Percentiles rank a stretch among this genome's conserved stretches.
Conservation (phyloP, 2,797 vertebrate genomes). For the Mormyrus proboscirostris region DNA sequence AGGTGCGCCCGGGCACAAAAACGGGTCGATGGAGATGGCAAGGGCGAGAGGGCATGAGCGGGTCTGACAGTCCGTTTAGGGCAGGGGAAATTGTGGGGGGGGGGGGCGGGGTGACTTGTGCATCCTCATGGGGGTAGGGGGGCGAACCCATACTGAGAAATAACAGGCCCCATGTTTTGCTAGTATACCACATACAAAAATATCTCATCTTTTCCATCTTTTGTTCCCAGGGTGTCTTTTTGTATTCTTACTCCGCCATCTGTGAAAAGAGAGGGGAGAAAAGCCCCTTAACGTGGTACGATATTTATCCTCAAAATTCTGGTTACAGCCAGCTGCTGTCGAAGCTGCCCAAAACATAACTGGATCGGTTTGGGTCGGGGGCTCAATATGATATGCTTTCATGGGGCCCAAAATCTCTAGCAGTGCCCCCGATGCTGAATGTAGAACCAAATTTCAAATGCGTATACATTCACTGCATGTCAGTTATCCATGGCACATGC, state of each 20-base stretch:
- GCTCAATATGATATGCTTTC: background rate
- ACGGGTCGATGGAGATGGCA: constrained; percentile 23
- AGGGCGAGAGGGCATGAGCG: constrained; percentile 22
- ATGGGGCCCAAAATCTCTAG: background rate
- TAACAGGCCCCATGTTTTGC: constrained; percentile 39
- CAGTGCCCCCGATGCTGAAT: background rate
- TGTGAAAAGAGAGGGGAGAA: constrained; percentile 32
- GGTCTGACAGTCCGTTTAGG: constrained; percentile 16
- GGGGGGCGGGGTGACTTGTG: background rate
- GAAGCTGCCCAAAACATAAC: background rate
- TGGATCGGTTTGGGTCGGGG: background rate
- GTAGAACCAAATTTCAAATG: background rate
- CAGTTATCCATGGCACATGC: background rate
- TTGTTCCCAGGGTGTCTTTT: constrained; percentile 28
- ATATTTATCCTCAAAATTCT: background rate
- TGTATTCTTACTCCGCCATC: constrained; percentile 31
- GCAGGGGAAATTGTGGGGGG: background rate
- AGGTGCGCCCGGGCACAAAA: constrained; percentile 9
- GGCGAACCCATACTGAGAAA: constrained; percentile 36
- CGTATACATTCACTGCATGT: background rate
- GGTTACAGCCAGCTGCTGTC: background rate
- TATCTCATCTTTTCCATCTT: constrained; percentile 48
- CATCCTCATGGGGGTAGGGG: background rate
- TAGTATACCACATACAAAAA: constrained; percentile 52
- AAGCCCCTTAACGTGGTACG: background rate